Percentiles rank a stretch among this genome's conserved stretches.
phyloP scores from a whole-genome alignment of 23 tunicate genomes.

The Halocynthia aurantium region DNA sequence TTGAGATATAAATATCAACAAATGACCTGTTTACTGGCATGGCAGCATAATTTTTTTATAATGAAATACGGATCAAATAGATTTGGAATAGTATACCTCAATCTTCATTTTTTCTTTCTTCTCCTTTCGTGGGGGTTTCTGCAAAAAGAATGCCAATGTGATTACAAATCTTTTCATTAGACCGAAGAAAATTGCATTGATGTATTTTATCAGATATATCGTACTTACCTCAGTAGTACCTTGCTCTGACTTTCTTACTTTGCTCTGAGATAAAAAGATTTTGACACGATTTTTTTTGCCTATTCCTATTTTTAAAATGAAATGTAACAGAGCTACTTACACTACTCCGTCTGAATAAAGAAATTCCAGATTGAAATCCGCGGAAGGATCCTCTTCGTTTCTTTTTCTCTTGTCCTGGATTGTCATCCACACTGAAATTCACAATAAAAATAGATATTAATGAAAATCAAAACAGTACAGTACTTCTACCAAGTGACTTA shows the following conservation, averaged over 20 bases:
- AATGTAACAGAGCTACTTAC: constrained; percentile 26
- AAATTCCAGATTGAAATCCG: constrained; percentile 43
- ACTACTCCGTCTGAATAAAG: constrained; percentile 56
- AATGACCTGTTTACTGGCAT: not conserved
- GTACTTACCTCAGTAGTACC: constrained; percentile 2
- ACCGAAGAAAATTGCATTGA: not conserved
- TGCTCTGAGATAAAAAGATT: constrained; percentile 32
- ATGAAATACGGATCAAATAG: not conserved
- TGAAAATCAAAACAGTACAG: not conserved
- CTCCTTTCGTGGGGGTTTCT: constrained; percentile 17
- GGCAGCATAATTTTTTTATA: not conserved
- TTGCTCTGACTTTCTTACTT: constrained; percentile 34
- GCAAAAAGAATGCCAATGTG: not conserved
- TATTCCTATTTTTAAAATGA: not conserved
- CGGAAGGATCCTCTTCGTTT: constrained; percentile 59
- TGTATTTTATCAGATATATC: too few species aligned
- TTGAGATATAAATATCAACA: not conserved
- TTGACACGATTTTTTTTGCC: not conserved
- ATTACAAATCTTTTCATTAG: not conserved
- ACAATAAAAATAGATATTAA: too few species aligned
- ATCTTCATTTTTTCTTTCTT: constrained; percentile 11
- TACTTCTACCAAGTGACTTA: not conserved
- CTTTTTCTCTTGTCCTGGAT: constrained; percentile 31
- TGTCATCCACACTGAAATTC: constrained; percentile 4
- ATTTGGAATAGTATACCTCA: not conserved